Evolutionary conservation across 2,113 vertebrate species (phyloP).

Genomic region (Megaceryle maxima): DNA sequence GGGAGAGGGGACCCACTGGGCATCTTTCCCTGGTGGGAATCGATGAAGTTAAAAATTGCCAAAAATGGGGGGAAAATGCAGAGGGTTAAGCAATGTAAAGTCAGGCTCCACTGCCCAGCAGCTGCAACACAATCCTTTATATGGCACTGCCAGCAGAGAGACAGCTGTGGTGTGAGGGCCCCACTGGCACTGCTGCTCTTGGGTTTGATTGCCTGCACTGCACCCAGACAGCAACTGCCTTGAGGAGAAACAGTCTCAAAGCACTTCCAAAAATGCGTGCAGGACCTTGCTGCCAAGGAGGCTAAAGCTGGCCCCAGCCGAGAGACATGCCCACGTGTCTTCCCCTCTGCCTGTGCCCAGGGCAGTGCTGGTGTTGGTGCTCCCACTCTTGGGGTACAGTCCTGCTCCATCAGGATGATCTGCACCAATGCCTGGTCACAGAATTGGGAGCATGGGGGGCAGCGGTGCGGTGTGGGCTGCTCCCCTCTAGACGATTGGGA

Average conservation of each 20-base stretch:
- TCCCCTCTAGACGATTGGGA: accelerated
- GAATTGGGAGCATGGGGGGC: accelerated
- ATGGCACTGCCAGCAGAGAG: not conserved
- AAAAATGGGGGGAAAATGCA: not conserved
- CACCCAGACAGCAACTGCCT: not conserved
- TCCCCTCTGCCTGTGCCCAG: not conserved
- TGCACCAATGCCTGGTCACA: no score
- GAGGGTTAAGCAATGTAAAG: not conserved
- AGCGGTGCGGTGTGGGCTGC: not conserved
- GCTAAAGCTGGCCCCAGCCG: not conserved
- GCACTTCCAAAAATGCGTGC: not conserved
- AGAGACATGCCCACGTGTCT: accelerated
- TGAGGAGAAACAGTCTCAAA: not conserved
- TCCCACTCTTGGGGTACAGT: accelerated
- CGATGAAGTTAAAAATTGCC: not conserved
- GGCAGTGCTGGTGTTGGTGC: accelerated
- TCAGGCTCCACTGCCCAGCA: not conserved
- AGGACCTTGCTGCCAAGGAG: not conserved
- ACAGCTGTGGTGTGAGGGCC: not conserved
- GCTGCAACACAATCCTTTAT: not conserved
- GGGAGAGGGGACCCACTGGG: accelerated
- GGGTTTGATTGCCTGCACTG: not conserved
- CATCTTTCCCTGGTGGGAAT: not conserved
- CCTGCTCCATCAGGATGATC: accelerated
- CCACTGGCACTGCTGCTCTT: accelerated